Evolutionary conservation across 1,140 invertebrate species (phyloP), one percentile per base, ranked within the genome.

Genomic region (Drosophila insularis): DNA sequence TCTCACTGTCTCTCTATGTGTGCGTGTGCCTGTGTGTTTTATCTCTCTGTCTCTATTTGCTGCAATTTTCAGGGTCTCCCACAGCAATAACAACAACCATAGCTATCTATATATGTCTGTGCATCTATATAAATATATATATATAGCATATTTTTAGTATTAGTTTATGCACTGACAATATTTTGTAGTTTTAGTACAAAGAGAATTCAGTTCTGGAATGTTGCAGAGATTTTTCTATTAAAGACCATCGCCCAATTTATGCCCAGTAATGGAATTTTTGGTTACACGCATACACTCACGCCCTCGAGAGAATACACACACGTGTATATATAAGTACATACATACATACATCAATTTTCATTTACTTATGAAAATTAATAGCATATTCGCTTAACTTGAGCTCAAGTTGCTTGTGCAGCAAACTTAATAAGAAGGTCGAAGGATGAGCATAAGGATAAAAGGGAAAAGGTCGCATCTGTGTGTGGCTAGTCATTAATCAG

Each of bases 61-160:
- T 65, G 74, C 61, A 63, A 63, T 71, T 80, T 63, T 87, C 81
- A 86, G 74, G 81, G 81, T 86, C 82, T 66, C 60, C 67, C 32
- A 59, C 43, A 7, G 50, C 64, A 55, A 63, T 32, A 74, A 71
- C 23, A n/a, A 27, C 53, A 19, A 17, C 43, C n/a, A 46, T 19
- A 46, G 17, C 53, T 27, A 71, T 68, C 69, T 59, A 58, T 59
- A 53, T 59, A 62, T 59, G 59, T 68, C 14, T 66, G 81, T 80
- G 81, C 69, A 84, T 85, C 81, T 84, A 81, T 81, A 85, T 85
- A 71, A 85, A 85, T 74, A 69, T 35, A 59, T 37, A n/a, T 79
- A 59, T 71, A 31, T 21, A 56, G 67, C 56, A 80, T 61, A 40
- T 31, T 64, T 73, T 65, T 21, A 70, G 71, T 53, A 68, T 66